Percentiles rank a stretch among this genome's conserved stretches.
These are phyloP conservation scores for Spodoptera picta DNA, from an alignment of 2,888 invertebrate genomes.

Conservation along the genomic window DNA sequence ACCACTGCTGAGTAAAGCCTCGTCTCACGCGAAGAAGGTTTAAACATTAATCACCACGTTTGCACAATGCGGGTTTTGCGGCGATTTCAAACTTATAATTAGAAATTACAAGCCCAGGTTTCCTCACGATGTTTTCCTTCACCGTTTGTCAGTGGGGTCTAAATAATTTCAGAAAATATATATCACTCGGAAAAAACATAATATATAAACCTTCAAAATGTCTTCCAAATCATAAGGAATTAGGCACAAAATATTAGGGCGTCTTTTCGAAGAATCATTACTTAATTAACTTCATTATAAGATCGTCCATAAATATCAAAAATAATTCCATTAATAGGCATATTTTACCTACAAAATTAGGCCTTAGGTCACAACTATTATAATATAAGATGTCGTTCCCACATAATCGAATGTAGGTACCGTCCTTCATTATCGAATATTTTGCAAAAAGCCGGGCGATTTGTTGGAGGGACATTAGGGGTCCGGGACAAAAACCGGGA, in stretches of 20 bases:
- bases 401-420: constrained; percentile 12
- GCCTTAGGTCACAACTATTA: constrained; percentile 1
- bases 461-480: constrained; percentile 61
- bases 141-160: too few relatives aligned
- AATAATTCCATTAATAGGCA: constrained; percentile 40
- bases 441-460: constrained; percentile 55
- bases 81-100: too few relatives aligned
- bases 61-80: too few relatives aligned
- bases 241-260: background rate
- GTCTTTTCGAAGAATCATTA: constrained; percentile 8
- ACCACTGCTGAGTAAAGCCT: too few relatives aligned
- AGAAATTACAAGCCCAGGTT: too few relatives aligned
- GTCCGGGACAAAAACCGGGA: constrained; percentile 57
- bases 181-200: too few relatives aligned
- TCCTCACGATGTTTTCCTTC: too few relatives aligned
- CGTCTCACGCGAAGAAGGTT: too few relatives aligned
- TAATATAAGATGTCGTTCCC: background rate
- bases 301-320: constrained; percentile 36
- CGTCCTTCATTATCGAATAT: constrained; percentile 47
- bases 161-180: too few relatives aligned
- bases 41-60: too few relatives aligned
- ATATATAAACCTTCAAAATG: too few relatives aligned
- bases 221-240: background rate
- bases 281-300: constrained; percentile 14
- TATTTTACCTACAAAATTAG: constrained; percentile 12